phyloP scores from a whole-genome alignment of 2,797 vertebrate species.

The Alosa sapidissima region DNA sequence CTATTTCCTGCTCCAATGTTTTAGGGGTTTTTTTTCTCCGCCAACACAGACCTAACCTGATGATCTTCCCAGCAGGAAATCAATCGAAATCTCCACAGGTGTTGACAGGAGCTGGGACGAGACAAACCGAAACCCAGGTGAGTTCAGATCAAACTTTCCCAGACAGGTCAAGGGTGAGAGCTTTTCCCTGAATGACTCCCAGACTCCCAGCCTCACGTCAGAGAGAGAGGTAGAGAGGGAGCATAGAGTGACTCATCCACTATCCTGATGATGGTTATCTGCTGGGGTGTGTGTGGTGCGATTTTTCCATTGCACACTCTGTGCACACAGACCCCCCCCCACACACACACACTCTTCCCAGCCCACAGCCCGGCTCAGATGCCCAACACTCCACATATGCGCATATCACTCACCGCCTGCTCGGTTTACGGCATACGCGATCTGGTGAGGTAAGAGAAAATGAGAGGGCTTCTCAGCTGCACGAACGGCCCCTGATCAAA shows the following conservation, averaged over 20 bases:
- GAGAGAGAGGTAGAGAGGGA: neutral
- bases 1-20: neutral
- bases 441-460: slow-evolving; percentile 5
- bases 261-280: neutral
- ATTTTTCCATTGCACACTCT: slow-evolving; percentile 7
- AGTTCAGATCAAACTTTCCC: slow-evolving; percentile 45
- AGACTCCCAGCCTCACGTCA: neutral
- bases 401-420: neutral
- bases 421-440: neutral
- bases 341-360: neutral
- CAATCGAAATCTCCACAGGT: slow-evolving; percentile 41
- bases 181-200: slow-evolving; percentile 17
- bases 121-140: slow-evolving; percentile 42
- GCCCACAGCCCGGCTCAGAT: neutral
- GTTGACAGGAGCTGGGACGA: neutral
- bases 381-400: neutral
- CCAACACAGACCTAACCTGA: neutral
- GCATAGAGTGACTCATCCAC: slow-evolving; percentile 49
- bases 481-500: slow-evolving; percentile 6
- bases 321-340: neutral
- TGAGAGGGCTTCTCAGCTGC: neutral
- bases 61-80: neutral
- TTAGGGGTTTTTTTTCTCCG: neutral
- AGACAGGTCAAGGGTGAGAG: slow-evolving; percentile 24
- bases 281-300: neutral